Conservation (phyloP, 2,888 invertebrate genomes). For the Meta bourneti region DNA sequence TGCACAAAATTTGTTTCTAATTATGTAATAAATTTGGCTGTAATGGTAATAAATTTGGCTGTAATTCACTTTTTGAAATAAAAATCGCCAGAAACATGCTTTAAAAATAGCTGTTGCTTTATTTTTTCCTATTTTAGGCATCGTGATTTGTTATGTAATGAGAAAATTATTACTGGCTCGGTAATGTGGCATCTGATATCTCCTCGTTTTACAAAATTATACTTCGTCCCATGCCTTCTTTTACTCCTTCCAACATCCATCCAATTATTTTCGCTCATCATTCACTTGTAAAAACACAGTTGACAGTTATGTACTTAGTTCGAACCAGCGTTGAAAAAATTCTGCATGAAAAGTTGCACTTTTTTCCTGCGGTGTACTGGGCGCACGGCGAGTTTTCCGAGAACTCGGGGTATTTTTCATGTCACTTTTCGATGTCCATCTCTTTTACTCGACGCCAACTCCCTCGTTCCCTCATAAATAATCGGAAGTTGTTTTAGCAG, state of each 20-base stretch:
- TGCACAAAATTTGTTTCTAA: too few species aligned
- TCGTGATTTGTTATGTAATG: too few species aligned
- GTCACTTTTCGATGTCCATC: neutral
- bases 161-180: too few species aligned
- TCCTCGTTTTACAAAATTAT: neutral
- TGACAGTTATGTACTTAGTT: constrained; percentile 7
- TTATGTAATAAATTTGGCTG: too few species aligned
- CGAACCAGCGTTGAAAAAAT: neutral
- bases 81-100: too few species aligned
- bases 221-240: neutral
- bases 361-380: neutral
- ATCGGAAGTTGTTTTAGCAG: neutral
- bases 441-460: neutral
- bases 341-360: neutral
- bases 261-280: constrained; percentile 12
- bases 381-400: neutral
- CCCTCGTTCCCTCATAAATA: neutral
- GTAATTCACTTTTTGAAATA: too few species aligned
- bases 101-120: too few species aligned
- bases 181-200: too few species aligned
- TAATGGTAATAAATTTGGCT: too few species aligned
- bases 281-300: constrained; percentile 8
- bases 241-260: constrained; percentile 3
- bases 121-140: too few species aligned
- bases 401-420: neutral